Percentiles rank a stretch among this genome's conserved stretches.
phyloP scores from a whole-genome alignment of 1,140 invertebrate species.

The Rhizoglyphus robini region DNA sequence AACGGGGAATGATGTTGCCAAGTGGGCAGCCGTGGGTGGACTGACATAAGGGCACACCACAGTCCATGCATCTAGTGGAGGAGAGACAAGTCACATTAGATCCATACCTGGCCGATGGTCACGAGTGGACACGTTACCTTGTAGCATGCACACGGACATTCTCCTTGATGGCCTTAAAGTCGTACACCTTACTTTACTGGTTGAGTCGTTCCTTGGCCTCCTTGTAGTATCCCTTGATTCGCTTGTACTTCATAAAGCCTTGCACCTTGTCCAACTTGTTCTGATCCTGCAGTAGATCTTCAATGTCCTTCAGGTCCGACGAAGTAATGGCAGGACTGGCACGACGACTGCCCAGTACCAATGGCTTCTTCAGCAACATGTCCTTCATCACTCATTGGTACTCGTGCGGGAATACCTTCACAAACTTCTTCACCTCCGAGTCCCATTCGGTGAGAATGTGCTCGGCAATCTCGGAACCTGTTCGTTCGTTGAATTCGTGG shows the following conservation, averaged over 20 bases:
- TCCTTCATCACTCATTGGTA: constrained; percentile 79
- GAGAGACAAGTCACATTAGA: constrained; percentile 17
- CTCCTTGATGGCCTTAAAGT: constrained; percentile 67
- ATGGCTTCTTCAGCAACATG: constrained; percentile 38
- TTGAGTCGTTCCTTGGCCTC: constrained; percentile 63
- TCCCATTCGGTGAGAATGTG: constrained; percentile 70
- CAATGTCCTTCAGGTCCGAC: constrained; percentile 51
- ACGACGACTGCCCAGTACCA: constrained; percentile 26
- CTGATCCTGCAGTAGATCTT: constrained; percentile 61
- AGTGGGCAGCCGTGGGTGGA: constrained; percentile 90
- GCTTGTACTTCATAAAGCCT: constrained; percentile 89
- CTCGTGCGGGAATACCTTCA: constrained; percentile 94
- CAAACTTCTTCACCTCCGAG: constrained; percentile 47
- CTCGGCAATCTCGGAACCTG: constrained; percentile 70
- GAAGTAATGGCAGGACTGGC: constrained; percentile 28
- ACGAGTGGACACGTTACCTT: constrained; percentile 6
- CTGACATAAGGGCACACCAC: constrained; percentile 97
- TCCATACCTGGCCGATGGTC: neutral
- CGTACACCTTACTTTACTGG: constrained; percentile 96
- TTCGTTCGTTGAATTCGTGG: constrained; percentile 73
- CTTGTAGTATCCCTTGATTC: constrained; percentile 71
- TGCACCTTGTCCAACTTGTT: constrained; percentile 53
- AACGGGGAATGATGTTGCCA: constrained; percentile 97
- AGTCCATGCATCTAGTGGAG: constrained; percentile 74
- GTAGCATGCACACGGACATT: constrained; percentile 70